Evolutionary conservation across 1,140 invertebrate species (phyloP), one percentile per base, ranked within the genome.

Genomic region (Drosophila sechellia): DNA sequence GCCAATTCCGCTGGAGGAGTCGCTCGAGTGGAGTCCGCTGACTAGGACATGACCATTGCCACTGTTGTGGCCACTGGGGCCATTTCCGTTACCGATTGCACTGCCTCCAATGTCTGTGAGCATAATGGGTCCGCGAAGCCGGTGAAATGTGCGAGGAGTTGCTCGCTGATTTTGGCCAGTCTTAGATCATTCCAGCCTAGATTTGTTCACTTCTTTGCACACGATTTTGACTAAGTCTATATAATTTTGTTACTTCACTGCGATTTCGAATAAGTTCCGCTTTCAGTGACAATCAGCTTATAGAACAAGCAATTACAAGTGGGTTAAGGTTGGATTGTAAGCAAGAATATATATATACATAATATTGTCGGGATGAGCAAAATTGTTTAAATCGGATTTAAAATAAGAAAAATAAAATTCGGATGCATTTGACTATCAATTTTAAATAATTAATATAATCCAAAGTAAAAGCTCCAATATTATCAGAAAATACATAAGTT

Each of bases 1-100:
- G 57, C 56, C 66, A 40, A 60, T 84, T 43, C 45, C 71, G 42
- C 48, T 81, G 60, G 48, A 66, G 42, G 40, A 72, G 45, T 40
- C 66, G 46, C 25, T 80, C 35, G 66, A 70, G 46, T 45, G 27
- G 27, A 50, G 68, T 39, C 57, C 54, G 34, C 49, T 35, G 56
- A 74, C 58, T 46, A 77, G 58, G 57, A 75, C 80, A 64, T 76
- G 75, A 68, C 79, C 75, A 65, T 53, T 55, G 79, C 74, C 75
- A 83, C 70, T 53, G 58, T 63, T 52, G 42, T 73, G 65, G 59
- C 39, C 78, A 68, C 59, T 61, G 69, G 66, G 69, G 59, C 60
- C 56, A 22, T 58, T 74, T 35, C 49, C 56, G 45, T 40, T 75
- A 53, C 52, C 56, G 57, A 42, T 68, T 39, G 58, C 45, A 42